Percentiles rank a stretch among this genome's conserved stretches.
phyloP scores from a whole-genome alignment of 2,888 invertebrate genomes.

The Rhodophaea formosa region DNA sequence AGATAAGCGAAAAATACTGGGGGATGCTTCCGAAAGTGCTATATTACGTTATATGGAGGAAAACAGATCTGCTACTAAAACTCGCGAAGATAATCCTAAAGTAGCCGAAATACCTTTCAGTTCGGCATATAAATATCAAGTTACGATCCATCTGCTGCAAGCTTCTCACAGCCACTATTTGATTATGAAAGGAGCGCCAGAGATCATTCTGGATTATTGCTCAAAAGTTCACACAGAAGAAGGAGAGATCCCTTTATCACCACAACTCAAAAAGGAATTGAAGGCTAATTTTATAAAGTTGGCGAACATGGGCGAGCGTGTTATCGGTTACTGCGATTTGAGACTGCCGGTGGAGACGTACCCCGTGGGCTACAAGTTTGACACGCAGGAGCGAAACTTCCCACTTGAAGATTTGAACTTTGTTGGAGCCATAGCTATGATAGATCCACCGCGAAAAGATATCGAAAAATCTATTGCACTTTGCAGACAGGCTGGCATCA shows the following conservation, averaged over 20 bases:
- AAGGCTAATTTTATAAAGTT: constrained; percentile 87
- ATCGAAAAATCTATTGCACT: constrained; percentile 85
- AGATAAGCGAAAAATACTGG: constrained; percentile 79
- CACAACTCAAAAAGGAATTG: constrained; percentile 74
- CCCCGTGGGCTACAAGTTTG: constrained; percentile 80
- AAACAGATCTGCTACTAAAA: constrained; percentile 77
- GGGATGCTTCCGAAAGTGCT: constrained; percentile 87
- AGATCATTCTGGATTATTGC: constrained; percentile 85
- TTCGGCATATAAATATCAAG: constrained; percentile 85
- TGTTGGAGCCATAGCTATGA: constrained; percentile 85
- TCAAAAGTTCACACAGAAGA: constrained; percentile 76
- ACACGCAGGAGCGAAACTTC: constrained; percentile 83
- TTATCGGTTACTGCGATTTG: constrained; percentile 90
- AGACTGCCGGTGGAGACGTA: constrained; percentile 75
- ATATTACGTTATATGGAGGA: constrained; percentile 85
- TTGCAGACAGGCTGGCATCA: constrained; percentile 86
- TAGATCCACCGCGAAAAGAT: constrained; percentile 85
- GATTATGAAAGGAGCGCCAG: constrained; percentile 90
- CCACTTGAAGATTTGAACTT: constrained; percentile 82
- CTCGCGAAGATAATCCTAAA: constrained; percentile 78
- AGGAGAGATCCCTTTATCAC: constrained; percentile 71
- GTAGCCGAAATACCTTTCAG: constrained; percentile 85
- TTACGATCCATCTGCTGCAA: constrained; percentile 84
- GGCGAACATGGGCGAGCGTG: constrained; percentile 92
- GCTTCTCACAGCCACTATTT: constrained; percentile 77